Evolutionary conservation across 1,140 invertebrate genomes (phyloP).

Genomic region (Ceratina japonica): DNA sequence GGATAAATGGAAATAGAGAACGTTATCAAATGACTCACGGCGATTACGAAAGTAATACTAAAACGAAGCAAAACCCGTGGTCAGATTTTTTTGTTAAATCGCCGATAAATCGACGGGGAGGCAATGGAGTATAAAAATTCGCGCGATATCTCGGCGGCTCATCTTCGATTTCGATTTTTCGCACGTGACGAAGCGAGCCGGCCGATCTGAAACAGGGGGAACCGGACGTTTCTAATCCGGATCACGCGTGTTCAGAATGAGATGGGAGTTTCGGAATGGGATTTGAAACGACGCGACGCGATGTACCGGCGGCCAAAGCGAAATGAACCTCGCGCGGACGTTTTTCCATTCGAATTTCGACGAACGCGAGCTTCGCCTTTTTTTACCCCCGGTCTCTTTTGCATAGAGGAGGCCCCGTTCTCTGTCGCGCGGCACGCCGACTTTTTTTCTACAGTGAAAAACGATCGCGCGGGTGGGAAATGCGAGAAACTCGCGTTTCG

Average conservation of each 20-base stretch:
- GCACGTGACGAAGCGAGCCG: slow-evolving; percentile 13
- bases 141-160: slow-evolving; percentile 2
- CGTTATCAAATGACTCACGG: too few species aligned
- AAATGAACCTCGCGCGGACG: slow-evolving; percentile 22
- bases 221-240: slow-evolving; percentile 42
- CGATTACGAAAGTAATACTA: too few species aligned
- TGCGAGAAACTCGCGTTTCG: slow-evolving; percentile 28
- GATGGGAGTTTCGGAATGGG: slow-evolving; percentile 23
- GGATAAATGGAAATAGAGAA: too few species aligned
- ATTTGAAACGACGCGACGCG: slow-evolving; percentile 13
- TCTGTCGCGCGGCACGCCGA: not conserved
- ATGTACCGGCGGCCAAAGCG: slow-evolving; percentile 1
- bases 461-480: not conserved
- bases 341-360: slow-evolving; percentile 48
- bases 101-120: not conserved
- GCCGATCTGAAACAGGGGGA: slow-evolving; percentile 10
- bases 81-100: not conserved
- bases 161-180: slow-evolving; percentile 26
- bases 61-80: not conserved
- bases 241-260: slow-evolving; percentile 46
- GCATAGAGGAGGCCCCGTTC: too few species aligned
- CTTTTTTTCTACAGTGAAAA: not conserved
- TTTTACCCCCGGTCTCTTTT: not conserved
- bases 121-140: not conserved
- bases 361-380: not conserved